Evolutionary conservation across 1,140 invertebrate genomes (phyloP).

Genomic region (Ips nitidus): DNA sequence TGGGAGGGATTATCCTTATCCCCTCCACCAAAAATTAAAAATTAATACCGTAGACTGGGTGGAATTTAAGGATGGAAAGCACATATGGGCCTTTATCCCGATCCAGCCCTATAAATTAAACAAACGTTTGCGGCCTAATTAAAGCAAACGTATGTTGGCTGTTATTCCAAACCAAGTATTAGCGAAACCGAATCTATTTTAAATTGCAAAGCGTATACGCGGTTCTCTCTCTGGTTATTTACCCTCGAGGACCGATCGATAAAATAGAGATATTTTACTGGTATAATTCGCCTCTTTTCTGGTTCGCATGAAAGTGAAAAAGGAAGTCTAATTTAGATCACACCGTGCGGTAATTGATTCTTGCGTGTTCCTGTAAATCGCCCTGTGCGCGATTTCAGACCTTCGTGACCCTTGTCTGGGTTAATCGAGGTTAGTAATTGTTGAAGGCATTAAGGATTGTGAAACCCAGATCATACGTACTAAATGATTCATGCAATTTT

Average conservation of each 20-base stretch:
- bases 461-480: too few relatives aligned
- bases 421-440: not conserved
- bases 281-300: not conserved
- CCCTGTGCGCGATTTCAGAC: not conserved
- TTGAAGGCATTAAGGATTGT: too few relatives aligned
- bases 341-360: conserved; percentile 1
- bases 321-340: conserved; percentile 6
- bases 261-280: not conserved
- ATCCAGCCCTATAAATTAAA: conserved; percentile 7
- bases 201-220: conserved; percentile 9
- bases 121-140: conserved; percentile 5
- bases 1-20: not conserved
- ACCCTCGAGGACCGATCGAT: not conserved
- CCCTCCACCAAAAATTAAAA: not conserved
- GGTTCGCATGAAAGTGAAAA: conserved; percentile 3
- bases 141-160: conserved; percentile 5
- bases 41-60: not conserved
- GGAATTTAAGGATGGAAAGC: not conserved
- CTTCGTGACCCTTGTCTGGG: not conserved
- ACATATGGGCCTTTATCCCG: not conserved
- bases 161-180: conserved; percentile 14
- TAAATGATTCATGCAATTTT: too few relatives aligned
- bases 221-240: not conserved
- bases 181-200: conserved; percentile 17
- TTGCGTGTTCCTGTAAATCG: not conserved